Evolutionary conservation across 2,888 invertebrate species (phyloP), one percentile per base, ranked within the genome.

Genomic region (Stomorhina lunata): DNA sequence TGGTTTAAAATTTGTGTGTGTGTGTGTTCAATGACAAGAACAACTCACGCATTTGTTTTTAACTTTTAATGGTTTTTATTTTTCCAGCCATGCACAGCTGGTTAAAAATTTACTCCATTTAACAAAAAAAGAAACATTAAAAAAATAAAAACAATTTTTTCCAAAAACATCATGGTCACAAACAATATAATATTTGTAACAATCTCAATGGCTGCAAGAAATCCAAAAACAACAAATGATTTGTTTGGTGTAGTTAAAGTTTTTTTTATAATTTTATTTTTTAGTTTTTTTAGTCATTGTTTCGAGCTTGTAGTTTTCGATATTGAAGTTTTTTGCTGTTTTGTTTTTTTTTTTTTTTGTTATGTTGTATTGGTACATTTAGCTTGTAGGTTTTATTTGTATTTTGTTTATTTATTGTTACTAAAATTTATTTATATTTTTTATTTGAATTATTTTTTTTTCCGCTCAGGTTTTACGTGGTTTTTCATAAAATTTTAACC

Each of bases 361-460:
- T 32, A n/a, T n/a, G n/a, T n/a, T n/a, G n/a, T n/a, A n/a, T 0
- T 22, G 32, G 29, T 69, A 57, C 29, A 43, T 43, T 29, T 55
- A 20, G 43, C 17, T 80, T 32, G 68, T 63, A 68, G 40, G 45
- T 69, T 69, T 63, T 57, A 32, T 63, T 40, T 69, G 27, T 25
- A 32, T 48, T 66, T 66, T 22, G 29, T 48, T 53, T 7, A 17
- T 53, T 10, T 15, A 37, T 37, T 45, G 17, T 9, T 20, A 45
- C 29, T 12, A 1, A 40, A 4, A 40, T 22, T 22, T 32, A 48
- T 59, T 40, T 61, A 37, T 29, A 10, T 12, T 10, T 15, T 40
- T 50, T 45, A 45, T 65, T 45, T 7, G 17, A 20, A 45, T n/a
- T 53, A 53, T 2, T 27, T 40, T 15, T 55, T 37, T 57, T 27